Percentiles rank a stretch among this genome's conserved stretches.
These are phyloP conservation scores for Coelinius sp. DNA, from an alignment of 2,888 invertebrate species.

Conservation along the genomic window DNA sequence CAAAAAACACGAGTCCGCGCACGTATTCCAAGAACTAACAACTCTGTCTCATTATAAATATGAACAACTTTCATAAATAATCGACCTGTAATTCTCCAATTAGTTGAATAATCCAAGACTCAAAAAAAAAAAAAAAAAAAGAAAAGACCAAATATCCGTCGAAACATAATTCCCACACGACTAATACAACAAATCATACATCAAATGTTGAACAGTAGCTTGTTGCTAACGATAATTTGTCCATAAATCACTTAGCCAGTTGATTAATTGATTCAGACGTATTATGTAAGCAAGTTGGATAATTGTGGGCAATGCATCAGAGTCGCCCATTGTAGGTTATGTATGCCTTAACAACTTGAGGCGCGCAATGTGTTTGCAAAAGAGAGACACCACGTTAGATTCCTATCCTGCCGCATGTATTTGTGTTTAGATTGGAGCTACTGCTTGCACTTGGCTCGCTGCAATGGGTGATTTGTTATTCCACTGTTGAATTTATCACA, in stretches of 20 bases:
- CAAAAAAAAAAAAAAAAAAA: too few species aligned
- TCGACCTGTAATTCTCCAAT: too few species aligned
- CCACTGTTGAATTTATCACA: constrained; percentile 43
- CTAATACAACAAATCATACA: neutral
- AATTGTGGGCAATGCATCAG: constrained; percentile 53
- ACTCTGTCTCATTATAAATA: too few species aligned
- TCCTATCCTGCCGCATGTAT: constrained; percentile 41
- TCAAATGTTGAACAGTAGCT: constrained; percentile 18
- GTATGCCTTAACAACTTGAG: constrained; percentile 29
- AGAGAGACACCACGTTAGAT: constrained; percentile 35
- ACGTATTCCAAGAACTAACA: too few species aligned
- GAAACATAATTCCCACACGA: too few species aligned
- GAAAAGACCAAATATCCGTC: too few species aligned
- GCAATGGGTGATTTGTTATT: constrained; percentile 56
- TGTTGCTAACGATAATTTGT: constrained; percentile 11
- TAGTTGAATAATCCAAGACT: too few species aligned
- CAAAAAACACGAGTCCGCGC: neutral
- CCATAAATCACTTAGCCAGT: constrained; percentile 46
- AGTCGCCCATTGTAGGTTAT: constrained; percentile 50
- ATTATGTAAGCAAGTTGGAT: constrained; percentile 59
- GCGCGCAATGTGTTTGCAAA: constrained; percentile 17
- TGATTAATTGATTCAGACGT: constrained; percentile 61
- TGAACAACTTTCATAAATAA: too few species aligned
- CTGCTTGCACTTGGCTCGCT: neutral
- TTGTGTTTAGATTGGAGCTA: constrained; percentile 8